Evolutionary conservation across 1,140 invertebrate species (phyloP), one percentile per base, ranked within the genome.

Genomic region (Pinna nobilis): DNA sequence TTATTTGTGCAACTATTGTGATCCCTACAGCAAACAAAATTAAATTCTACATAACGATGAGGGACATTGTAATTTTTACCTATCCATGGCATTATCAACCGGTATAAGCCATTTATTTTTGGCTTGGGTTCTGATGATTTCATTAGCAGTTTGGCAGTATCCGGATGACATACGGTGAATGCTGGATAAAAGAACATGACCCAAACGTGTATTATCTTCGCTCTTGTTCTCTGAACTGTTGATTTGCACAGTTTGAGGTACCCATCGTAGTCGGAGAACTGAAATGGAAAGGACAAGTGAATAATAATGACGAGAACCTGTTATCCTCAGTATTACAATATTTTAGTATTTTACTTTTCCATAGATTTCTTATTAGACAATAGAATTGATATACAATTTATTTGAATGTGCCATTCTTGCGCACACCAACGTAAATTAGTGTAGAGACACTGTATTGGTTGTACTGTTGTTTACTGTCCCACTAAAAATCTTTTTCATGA

Each of bases 91-190:
- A 41, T 41, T 6, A 59, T 32, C 13, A 57, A 32, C 18, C 39
- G 41, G 55, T 69, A 69, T 9, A 25, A 15, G 25, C 39, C 66
- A 4, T 37, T 37, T 6, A 67, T 33, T 41, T 44, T 59, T 18
- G 53, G 37, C 49, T 69, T 69, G 2, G 66, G 66, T 69, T 69
- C 66, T 1, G 66, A 69, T 11, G 66, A 69, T 28, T 44, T 69
- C 35, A 69, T 25, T 15, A 69, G 39, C 30, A 69, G 20, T 41
- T 69, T 69, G 1, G 66, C 66, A 1, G 66, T 59, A 11, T 69
- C 66, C 7, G 66, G 66, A 23, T 69, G 66, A 39, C 51, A 57
- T 4, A 32, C 25, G 3, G 66, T 28, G 7, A 69, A 41, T 15
- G 59, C 28, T 3, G 66, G 66, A 25, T 44, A 57, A 28, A 59